These are phyloP conservation scores for Trichomalopsis sarcophagae DNA, from an alignment of 1,140 invertebrate species.

Conservation along the genomic window DNA sequence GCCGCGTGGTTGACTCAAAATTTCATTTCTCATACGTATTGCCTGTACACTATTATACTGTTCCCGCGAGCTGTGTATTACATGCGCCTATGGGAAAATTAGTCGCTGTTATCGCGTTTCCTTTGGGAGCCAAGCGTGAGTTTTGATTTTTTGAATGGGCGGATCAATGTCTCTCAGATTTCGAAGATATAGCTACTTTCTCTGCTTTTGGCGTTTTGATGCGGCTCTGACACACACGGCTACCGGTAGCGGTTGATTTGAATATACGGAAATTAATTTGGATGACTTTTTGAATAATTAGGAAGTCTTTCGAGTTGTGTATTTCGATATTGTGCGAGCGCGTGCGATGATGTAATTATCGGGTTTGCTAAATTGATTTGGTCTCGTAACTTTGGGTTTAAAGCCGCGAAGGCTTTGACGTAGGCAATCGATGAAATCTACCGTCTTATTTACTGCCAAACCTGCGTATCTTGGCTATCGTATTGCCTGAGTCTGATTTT, in stretches of 20 bases:
- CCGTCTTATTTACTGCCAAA: too few relatives aligned
- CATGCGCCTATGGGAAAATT: too few relatives aligned
- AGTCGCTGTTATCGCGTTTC: too few relatives aligned
- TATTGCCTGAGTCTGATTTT: neutral
- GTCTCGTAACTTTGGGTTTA: too few relatives aligned
- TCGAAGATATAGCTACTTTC: neutral
- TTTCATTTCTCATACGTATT: neutral
- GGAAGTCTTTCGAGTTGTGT: neutral
- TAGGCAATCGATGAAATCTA: too few relatives aligned
- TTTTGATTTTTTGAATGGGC: neutral
- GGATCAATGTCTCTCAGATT: neutral
- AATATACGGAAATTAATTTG: neutral
- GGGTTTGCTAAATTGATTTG: too few relatives aligned
- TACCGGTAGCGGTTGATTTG: neutral
- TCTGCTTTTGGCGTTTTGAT: neutral
- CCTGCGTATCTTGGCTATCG: neutral
- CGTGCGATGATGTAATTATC: neutral
- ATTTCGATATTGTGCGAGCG: too few relatives aligned
- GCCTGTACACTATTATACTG: neutral
- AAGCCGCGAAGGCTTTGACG: too few relatives aligned
- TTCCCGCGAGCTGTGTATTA: too few relatives aligned
- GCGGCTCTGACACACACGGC: neutral
- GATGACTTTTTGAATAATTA: neutral
- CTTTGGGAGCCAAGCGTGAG: neutral
- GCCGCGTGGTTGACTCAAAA: neutral